Base-by-base conservation (phyloP, 2,888 invertebrate species). In the Zaprionus lineosus region DNA sequence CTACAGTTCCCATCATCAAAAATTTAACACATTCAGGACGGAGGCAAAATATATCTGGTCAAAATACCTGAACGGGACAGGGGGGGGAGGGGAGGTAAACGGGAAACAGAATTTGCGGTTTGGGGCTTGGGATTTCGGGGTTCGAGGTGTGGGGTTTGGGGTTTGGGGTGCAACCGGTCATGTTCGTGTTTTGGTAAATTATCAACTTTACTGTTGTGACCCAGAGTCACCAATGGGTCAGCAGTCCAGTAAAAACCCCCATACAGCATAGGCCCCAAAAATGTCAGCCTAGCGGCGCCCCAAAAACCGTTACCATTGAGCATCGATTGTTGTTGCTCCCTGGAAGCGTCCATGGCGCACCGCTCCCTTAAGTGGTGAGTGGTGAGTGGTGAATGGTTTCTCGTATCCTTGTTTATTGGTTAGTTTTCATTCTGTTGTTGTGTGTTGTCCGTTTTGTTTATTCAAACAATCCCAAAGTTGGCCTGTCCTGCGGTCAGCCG, bases 1-100 rank as follows among this genome's bases (percentile, higher is more conserved):
- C 46, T 44, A 43, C 39, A 41, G 67, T 81, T 81, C 81, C 46
- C 81, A 85, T 70, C 73, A 85, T 81, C 33, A 84, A 81, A 83
- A 66, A 84, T 81, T 84, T 70, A 81, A 64, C 59, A 34, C 52
- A 60, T 37, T 33, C 12, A 41, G 34, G 34, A 43, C n/a, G 8
- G 61, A 46, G 8, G 16, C 40, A 31, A 28, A 24, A 33, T n/a
- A n/a, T n/a, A n/a, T 29, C 44, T 39, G 39, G n/a, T 2, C 39
- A 33, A 37, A 37, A 16, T 28, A 63, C 31, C 21, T 7, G n/a
- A n/a, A n/a, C n/a, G n/a, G n/a, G n/a, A n/a, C n/a, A n/a, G n/a
- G n/a, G n/a, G n/a, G n/a, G n/a, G n/a, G n/a, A n/a, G n/a, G n/a
- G n/a, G n/a, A n/a, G n/a, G n/a, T n/a, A n/a, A n/a, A n/a, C n/a